These are phyloP conservation scores for Scomber japonicus DNA, from an alignment of 2,113 vertebrate species.

Conservation along the genomic window DNA sequence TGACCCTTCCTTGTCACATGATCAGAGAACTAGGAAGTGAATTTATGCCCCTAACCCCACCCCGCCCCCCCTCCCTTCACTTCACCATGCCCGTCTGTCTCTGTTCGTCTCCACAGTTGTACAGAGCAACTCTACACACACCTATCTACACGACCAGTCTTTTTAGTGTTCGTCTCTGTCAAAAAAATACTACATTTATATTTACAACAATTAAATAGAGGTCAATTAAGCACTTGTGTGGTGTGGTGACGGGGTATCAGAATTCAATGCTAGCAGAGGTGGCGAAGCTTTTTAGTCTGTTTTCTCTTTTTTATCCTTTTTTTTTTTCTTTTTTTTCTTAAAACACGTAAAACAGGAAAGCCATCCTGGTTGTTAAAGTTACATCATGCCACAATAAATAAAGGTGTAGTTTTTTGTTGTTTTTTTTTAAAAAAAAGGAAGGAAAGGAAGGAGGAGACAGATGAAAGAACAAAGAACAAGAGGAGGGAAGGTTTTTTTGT, in stretches of 20 bases:
- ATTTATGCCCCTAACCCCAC: background rate
- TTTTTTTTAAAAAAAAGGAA: conserved; percentile 20
- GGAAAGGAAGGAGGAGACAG: conserved; percentile 60
- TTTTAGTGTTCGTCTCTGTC: conserved; percentile 87
- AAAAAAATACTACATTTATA: conserved; percentile 91
- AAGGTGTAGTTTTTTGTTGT: conserved; percentile 38
- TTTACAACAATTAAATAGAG: conserved; percentile 98
- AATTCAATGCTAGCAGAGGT: conserved; percentile 79
- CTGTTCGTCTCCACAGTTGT: conserved; percentile 87
- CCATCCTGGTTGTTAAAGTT: conserved; percentile 76
- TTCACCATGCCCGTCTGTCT: conserved; percentile 75
- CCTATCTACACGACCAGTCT: conserved; percentile 89
- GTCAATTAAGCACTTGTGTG: conserved; percentile 92
- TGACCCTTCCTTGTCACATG: conserved; percentile 28
- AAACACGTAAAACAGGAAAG: conserved; percentile 58
- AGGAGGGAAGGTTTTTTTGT: conserved; percentile 64
- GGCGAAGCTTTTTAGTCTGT: conserved; percentile 79
- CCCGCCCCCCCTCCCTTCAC: conserved; percentile 46
- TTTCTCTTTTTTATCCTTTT: conserved; percentile 35
- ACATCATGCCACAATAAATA: conserved; percentile 92
- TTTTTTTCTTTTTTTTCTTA: conserved; percentile 35
- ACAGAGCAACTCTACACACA: conserved; percentile 89
- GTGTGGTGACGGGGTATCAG: conserved; percentile 72
- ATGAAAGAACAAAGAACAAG: conserved; percentile 42
- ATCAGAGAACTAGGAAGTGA: conserved; percentile 40